A percentile compares a stretch with the other conserved stretches of the same genome.
These are phyloP conservation scores for Henricia sp. DNA, from an alignment of 53 echinoderm and acorn worm genomes.

Conservation along the genomic window DNA sequence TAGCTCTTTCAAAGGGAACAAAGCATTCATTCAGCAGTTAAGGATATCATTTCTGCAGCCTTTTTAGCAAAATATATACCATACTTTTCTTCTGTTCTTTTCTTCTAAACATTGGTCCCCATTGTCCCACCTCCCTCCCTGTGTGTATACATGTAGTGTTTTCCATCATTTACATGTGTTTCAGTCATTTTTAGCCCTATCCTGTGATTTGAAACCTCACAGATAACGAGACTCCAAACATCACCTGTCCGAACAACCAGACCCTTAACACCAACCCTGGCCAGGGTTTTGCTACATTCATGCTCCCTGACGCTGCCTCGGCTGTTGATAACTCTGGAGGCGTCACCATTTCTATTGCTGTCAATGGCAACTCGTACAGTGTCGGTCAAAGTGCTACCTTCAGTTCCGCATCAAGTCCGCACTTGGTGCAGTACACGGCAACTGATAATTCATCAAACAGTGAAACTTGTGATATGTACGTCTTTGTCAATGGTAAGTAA, in stretches of 20 bases:
- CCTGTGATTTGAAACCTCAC: too few relatives aligned
- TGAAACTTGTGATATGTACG: not conserved
- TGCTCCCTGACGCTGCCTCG: not conserved
- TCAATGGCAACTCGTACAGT: not conserved
- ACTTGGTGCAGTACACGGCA: conserved; percentile 1
- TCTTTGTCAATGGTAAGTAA: too few relatives aligned
- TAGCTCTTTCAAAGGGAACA: too few relatives aligned
- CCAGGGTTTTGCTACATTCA: not conserved
- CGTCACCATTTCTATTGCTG: not conserved
- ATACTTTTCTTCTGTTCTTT: too few relatives aligned
- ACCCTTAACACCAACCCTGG: not conserved
- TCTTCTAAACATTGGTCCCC: too few relatives aligned
- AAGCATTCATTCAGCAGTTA: too few relatives aligned
- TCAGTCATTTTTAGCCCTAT: too few relatives aligned
- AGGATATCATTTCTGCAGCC: too few relatives aligned
- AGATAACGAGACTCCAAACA: conserved; percentile 10
- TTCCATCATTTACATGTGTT: too few relatives aligned
- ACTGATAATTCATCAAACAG: not conserved
- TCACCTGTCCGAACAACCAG: not conserved
- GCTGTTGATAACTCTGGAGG: conserved; percentile 14
- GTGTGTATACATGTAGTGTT: too few relatives aligned
- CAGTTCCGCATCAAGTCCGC: not conserved
- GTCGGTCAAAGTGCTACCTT: not conserved
- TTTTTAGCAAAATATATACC: too few relatives aligned
- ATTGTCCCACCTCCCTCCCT: too few relatives aligned